phyloP scores from a whole-genome alignment of 1,140 invertebrate species.

The Vollenhovia emeryi region DNA sequence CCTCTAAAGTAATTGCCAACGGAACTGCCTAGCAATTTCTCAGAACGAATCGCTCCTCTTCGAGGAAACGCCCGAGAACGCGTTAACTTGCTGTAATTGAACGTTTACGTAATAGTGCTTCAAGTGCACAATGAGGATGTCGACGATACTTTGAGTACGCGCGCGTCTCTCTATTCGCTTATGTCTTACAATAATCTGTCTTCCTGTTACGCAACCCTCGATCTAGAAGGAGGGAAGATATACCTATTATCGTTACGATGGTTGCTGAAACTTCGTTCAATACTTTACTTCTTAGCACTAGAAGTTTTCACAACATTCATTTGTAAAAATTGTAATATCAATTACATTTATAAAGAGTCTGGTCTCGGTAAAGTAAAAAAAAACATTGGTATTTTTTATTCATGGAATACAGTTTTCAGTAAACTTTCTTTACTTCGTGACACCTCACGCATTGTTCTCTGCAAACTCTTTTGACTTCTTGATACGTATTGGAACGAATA shows the following conservation, averaged over 20 bases:
- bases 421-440: background rate
- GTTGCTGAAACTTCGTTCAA: too few relatives aligned
- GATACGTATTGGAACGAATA: constrained; percentile 52
- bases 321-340: background rate
- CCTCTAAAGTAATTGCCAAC: constrained; percentile 62
- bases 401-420: background rate
- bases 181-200: constrained; percentile 17
- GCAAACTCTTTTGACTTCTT: constrained; percentile 14
- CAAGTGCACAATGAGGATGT: constrained; percentile 35
- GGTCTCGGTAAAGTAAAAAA: background rate
- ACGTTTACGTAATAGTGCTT: constrained; percentile 41
- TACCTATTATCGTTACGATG: background rate
- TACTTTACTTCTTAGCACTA: background rate
- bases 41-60: constrained; percentile 38
- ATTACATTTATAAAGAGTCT: background rate
- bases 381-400: background rate
- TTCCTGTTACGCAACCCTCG: background rate
- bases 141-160: constrained; percentile 18
- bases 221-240: background rate
- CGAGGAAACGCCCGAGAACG: constrained; percentile 8
- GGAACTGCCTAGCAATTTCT: constrained; percentile 53
- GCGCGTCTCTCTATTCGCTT: constrained; percentile 7
- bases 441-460: constrained; percentile 7
- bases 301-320: background rate
- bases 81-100: constrained; percentile 51